Conservation (phyloP, 1,140 invertebrate species). For the Calliopsis andreniformis region DNA sequence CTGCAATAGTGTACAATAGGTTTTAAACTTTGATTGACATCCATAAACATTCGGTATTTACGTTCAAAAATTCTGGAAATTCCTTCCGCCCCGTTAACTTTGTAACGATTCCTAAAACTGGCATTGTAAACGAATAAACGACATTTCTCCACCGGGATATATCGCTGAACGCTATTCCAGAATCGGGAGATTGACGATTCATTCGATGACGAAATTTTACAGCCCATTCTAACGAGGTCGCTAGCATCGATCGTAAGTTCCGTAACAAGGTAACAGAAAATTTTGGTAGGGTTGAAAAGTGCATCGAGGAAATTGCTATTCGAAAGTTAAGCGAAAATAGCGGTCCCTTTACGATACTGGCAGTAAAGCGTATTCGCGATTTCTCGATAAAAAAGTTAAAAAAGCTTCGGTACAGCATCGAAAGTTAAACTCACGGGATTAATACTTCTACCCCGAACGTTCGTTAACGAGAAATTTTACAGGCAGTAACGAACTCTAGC, state of each 20-base stretch:
- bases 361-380: conserved; percentile 43
- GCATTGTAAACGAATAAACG: conserved; percentile 23
- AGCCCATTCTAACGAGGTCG: neutral
- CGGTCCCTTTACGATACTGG: conserved; percentile 45
- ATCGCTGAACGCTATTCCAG: neutral
- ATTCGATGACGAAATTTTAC: conserved; percentile 3
- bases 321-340: neutral
- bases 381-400: conserved; percentile 42
- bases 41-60: too few species aligned
- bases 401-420: neutral
- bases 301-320: neutral
- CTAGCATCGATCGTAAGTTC: conserved; percentile 21
- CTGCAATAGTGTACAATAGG: too few species aligned
- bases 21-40: too few species aligned
- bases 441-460: conserved; percentile 44
- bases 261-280: neutral
- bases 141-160: conserved; percentile 27
- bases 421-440: conserved; percentile 11
- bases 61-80: too few species aligned
- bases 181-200: conserved; percentile 20
- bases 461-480: conserved; percentile 36
- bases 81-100: too few species aligned
- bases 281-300: neutral
- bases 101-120: conserved; percentile 20
- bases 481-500: conserved; percentile 46